Evolutionary conservation across 2,888 invertebrate species (phyloP), one percentile per base, ranked within the genome.

Genomic region (Rambutsinella grinnellia): DNA sequence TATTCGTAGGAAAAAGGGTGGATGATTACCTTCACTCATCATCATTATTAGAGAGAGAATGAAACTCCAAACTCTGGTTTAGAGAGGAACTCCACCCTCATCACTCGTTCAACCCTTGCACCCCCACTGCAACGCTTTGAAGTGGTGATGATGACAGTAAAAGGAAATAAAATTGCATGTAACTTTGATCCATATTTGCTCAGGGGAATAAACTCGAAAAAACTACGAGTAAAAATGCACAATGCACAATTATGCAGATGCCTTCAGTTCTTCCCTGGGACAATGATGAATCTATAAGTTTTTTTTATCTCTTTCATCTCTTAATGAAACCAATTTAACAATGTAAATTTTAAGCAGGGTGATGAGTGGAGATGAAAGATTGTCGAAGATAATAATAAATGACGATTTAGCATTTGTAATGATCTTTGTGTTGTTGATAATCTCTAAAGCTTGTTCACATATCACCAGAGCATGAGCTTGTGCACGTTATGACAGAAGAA

Each of bases 1-100:
- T 61, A 71, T 63, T 63, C 54, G 51, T 65, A 72, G 47, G 54
- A 71, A 65, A 69, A 71, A 72, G 72, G 72, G 72, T 72, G 72
- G 72, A 72, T 72, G 65, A 72, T 72, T 72, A 72, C 65, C 65
- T 72, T 72, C 58, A 49, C 28, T 71, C 63, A 63, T 71, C 63
- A 60, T 72, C 21, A 71, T 71, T 66, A 72, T 72, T 72, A 66
- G 53, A 66, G 57, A 66, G 65, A 26, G 66, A 65, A 72, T 65
- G 60, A 60, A 66, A 49, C 58, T 51, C 60, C 65, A 66, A 56
- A 66, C 69, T 28, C 23, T 46, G 36, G 13, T 21, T 47, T 47
- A 44, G 27, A 46, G 8, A 67, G 15, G 51, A 51, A 58, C 65
- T n/a, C n/a, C 65, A 60, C 72, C 72, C 72, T 72, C 23, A 23